Conservation (phyloP, 2,888 invertebrate species). For the Brachyptera risi region DNA sequence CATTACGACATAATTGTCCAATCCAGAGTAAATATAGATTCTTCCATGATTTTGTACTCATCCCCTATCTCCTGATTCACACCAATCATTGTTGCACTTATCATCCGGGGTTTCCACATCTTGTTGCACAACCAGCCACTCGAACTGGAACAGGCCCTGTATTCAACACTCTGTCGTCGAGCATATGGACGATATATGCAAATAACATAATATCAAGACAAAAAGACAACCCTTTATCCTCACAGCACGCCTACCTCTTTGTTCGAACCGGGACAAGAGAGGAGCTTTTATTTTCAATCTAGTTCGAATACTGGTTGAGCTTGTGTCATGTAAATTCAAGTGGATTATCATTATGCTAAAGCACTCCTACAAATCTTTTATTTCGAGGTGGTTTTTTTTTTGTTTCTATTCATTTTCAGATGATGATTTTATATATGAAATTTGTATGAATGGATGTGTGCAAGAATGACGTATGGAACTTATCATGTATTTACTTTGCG, state of each 20-base stretch:
- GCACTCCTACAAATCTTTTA: constrained; percentile 28
- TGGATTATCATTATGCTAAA: constrained; percentile 28
- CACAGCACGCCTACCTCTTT: constrained; percentile 22
- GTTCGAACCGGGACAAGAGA: constrained; percentile 16
- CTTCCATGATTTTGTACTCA: too few relatives aligned
- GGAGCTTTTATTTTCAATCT: not conserved
- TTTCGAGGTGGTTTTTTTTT: constrained; percentile 19
- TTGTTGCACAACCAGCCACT: too few relatives aligned
- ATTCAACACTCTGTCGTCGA: too few relatives aligned
- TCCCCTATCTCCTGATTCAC: too few relatives aligned
- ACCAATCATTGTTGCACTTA: too few relatives aligned
- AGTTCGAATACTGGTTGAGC: not conserved
- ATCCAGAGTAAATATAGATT: too few relatives aligned
- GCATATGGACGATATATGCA: not conserved
- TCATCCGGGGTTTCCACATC: too few relatives aligned
- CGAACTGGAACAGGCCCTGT: too few relatives aligned
- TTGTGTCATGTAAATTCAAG: constrained; percentile 27
- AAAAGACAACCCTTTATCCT: constrained; percentile 13
- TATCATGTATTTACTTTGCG: too few relatives aligned
- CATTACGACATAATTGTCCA: too few relatives aligned
- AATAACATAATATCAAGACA: constrained; percentile 12
- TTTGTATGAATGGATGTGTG: not conserved
- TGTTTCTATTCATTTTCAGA: constrained; percentile 25
- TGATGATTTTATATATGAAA: not conserved
- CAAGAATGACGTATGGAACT: too few relatives aligned